Evolutionary conservation across 2,888 invertebrate species (phyloP).

Genomic region (Tetranychus piercei): DNA sequence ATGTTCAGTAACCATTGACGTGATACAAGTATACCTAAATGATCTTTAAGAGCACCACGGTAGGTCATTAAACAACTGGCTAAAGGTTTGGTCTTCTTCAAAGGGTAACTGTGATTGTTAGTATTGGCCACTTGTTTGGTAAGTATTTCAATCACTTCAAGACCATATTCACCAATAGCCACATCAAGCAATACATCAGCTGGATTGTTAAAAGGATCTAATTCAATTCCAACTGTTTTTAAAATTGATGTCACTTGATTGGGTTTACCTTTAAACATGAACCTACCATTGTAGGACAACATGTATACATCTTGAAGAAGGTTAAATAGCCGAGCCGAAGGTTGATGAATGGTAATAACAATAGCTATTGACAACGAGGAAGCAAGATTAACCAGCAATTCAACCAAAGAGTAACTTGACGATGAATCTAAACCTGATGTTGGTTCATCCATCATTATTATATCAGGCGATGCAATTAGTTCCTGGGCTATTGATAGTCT

Average conservation of each 20-base stretch:
- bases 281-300: conserved; percentile 16
- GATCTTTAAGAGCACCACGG: neutral
- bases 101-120: too few species aligned
- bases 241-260: neutral
- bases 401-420: neutral
- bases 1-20: neutral
- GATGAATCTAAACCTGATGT: conserved; percentile 2
- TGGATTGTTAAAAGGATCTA: conserved; percentile 20
- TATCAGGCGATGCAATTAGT: neutral
- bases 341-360: conserved; percentile 22
- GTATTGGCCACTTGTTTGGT: neutral
- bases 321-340: conserved; percentile 14
- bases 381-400: neutral
- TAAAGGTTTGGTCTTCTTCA: too few species aligned
- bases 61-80: neutral
- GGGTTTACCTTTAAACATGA: conserved; percentile 21
- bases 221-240: conserved; percentile 12
- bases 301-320: conserved; percentile 20
- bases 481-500: conserved; percentile 2
- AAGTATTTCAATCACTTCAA: conserved; percentile 11
- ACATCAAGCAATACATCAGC: conserved; percentile 22
- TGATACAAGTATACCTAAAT: neutral
- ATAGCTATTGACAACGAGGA: conserved; percentile 15
- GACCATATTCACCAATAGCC: conserved; percentile 20
- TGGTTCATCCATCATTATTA: neutral